These are phyloP conservation scores for Apis mellifera DNA, from an alignment of 1,140 invertebrate species.

Conservation along the genomic window Amel_HAv3.1 CM009931.2:16557001-16557500, in stretches of 20 bases:
- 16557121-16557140: conserved; percentile 56
- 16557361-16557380: background rate
- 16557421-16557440: no score
- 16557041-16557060: conserved; percentile 65
- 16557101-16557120: conserved; percentile 53
- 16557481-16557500: no score
- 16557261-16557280: background rate
- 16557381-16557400: no score
- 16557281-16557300: background rate
- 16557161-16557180: conserved; percentile 31
- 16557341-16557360: background rate
- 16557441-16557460: no score
- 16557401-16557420: no score
- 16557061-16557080: conserved; percentile 54
- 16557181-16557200: conserved; percentile 30
- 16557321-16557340: background rate
- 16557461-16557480: no score
- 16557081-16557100: conserved; percentile 62
- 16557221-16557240: conserved; percentile 20
- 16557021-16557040: conserved; percentile 53
- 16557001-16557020: conserved; percentile 60
- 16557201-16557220: conserved; percentile 11
- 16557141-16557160: conserved; percentile 51
- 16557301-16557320: background rate
- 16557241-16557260: background rate